A percentile compares a stretch with the other conserved stretches of the same genome.
These are phyloP conservation scores for Paramormyrops kingsleyae DNA, from an alignment of 2,113 vertebrate species.

Conservation along the genomic window DNA sequence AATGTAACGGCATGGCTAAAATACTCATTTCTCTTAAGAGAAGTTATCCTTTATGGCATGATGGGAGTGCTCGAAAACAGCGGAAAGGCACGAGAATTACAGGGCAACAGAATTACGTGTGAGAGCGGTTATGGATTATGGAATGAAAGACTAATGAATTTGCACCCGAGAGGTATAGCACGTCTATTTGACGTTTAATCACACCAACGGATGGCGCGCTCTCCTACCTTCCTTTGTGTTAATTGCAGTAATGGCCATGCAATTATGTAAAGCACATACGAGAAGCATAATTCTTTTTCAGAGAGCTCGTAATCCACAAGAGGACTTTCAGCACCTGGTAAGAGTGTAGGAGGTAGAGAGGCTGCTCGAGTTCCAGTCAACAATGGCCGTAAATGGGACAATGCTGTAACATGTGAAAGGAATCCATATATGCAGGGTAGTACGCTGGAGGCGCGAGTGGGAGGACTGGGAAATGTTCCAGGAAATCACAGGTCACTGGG, in stretches of 20 bases:
- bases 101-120: not conserved
- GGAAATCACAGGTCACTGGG: not conserved
- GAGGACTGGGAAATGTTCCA: not conserved
- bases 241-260: not conserved
- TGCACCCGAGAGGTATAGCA: not conserved
- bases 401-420: not conserved
- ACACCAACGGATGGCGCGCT: not conserved
- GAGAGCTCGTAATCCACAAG: not conserved
- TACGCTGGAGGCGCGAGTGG: not conserved
- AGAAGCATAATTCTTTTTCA: slow-evolving; percentile 3
- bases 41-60: not conserved
- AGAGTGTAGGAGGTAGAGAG: not conserved
- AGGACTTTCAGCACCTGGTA: not conserved
- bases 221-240: not conserved
- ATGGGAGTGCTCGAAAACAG: not conserved
- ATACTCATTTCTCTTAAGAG: not conserved
- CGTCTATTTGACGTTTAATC: not conserved
- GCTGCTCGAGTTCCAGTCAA: not conserved
- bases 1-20: not conserved
- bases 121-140: not conserved
- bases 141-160: not conserved
- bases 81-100: not conserved
- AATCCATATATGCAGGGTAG: not conserved
- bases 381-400: not conserved
- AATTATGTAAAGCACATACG: not conserved